These are phyloP conservation scores for Lithobius niger DNA, from an alignment of 1,140 invertebrate species.

Conservation along the genomic window DNA sequence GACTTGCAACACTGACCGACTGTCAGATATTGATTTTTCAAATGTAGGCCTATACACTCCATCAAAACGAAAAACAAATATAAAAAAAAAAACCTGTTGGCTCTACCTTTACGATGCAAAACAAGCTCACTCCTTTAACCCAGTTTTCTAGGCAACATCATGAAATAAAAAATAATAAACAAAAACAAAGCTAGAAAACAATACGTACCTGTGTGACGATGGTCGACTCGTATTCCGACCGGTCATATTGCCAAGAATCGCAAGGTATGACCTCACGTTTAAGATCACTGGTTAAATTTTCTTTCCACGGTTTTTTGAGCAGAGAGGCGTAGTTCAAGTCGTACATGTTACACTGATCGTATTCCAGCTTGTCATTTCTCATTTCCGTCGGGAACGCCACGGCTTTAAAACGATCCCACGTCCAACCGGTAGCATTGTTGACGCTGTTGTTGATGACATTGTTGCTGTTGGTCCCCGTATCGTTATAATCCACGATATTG, in stretches of 20 bases:
- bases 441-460: background rate
- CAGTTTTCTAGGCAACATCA: too few relatives aligned
- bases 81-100: too few relatives aligned
- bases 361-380: background rate
- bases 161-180: too few relatives aligned
- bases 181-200: too few relatives aligned
- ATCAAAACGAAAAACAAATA: too few relatives aligned
- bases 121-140: too few relatives aligned
- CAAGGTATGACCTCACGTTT: conserved; percentile 3
- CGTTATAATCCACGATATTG: background rate
- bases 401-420: background rate
- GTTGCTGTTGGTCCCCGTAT: background rate
- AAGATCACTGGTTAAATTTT: background rate
- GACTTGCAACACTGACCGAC: too few relatives aligned
- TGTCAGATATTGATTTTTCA: too few relatives aligned
- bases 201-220: conserved; percentile 14
- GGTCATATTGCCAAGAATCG: conserved; percentile 15
- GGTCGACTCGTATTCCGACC: conserved; percentile 12
- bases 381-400: background rate
- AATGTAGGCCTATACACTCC: too few relatives aligned
- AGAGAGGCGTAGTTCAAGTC: conserved; percentile 22
- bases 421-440: too few relatives aligned
- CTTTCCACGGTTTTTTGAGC: background rate
- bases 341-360: conserved; percentile 18
- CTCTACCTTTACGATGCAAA: too few relatives aligned